Conservation (phyloP, 2,888 invertebrate species). For the Macroteleia sp. region DNA sequence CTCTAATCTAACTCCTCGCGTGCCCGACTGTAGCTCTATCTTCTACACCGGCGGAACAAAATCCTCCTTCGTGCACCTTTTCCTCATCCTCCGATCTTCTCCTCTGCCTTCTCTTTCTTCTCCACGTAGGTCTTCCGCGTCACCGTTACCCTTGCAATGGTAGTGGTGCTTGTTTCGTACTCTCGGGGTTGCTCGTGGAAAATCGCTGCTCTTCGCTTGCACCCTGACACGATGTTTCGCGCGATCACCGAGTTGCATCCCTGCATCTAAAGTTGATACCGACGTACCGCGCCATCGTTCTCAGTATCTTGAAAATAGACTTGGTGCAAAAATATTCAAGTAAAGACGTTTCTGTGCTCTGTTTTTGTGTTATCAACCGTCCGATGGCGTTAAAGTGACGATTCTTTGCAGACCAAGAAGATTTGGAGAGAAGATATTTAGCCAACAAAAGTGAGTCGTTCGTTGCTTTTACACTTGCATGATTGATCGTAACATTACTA, state of each 20-base stretch:
- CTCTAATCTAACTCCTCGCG: constrained; percentile 82
- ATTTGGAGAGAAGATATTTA: no score
- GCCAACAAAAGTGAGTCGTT: no score
- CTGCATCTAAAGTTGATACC: constrained; percentile 44
- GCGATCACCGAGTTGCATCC: constrained; percentile 72
- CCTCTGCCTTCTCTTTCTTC: constrained; percentile 68
- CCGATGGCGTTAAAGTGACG: no score
- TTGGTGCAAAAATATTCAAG: no score
- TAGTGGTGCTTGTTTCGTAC: constrained; percentile 74
- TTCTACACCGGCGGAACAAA: constrained; percentile 68
- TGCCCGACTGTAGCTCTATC: constrained; percentile 68
- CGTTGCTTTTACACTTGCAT: no score
- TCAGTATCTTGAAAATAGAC: no score
- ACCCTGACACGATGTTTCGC: constrained; percentile 73
- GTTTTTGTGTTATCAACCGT: no score
- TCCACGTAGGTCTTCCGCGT: constrained; percentile 57
- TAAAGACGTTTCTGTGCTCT: no score
- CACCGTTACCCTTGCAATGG: constrained; percentile 64
- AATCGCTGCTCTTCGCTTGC: constrained; percentile 76
- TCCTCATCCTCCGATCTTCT: constrained; percentile 64
- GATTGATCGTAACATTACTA: no score
- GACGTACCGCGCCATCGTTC: constrained; percentile 13
- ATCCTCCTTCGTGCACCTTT: constrained; percentile 71
- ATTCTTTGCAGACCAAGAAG: no score
- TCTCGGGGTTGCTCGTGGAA: constrained; percentile 78